Conservation (phyloP, 2,797 vertebrate genomes). For the Parauchenoglanis punctatus region DNA sequence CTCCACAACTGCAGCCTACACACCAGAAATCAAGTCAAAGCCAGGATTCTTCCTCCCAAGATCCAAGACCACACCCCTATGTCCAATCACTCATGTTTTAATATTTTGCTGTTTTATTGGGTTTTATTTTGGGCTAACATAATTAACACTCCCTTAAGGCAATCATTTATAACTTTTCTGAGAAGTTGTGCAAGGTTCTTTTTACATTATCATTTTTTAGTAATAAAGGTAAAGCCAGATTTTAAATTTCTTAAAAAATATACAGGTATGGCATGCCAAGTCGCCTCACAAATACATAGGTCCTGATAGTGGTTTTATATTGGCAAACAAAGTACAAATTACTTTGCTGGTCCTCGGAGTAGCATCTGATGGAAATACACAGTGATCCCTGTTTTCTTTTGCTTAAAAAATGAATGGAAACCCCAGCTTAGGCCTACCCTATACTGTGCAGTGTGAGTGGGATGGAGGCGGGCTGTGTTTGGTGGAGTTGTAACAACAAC, state of each 20-base stretch:
- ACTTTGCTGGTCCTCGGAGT: background rate
- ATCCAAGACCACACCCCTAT: background rate
- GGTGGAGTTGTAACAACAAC: slow-evolving; percentile 73
- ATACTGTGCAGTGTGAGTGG: slow-evolving; percentile 65
- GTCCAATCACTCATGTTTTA: background rate
- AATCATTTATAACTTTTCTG: background rate
- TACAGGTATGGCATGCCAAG: background rate
- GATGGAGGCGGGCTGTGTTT: slow-evolving; percentile 57
- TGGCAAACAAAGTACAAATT: background rate
- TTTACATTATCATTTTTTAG: background rate
- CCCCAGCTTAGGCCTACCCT: slow-evolving; percentile 72
- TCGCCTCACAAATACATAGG: background rate
- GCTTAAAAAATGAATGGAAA: background rate
- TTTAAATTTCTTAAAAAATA: background rate
- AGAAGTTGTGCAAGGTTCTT: background rate
- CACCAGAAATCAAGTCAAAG: slow-evolving; percentile 17
- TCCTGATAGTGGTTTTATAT: background rate
- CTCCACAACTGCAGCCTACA: slow-evolving; percentile 86
- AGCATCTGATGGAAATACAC: background rate
- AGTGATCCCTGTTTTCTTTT: background rate
- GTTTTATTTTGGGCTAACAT: background rate
- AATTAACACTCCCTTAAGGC: background rate
- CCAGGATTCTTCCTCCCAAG: background rate
- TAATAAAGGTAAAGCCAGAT: background rate
- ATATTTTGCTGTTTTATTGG: background rate